phyloP scores from a whole-genome alignment of 2,888 invertebrate genomes.

The Cephalotes varians region DNA sequence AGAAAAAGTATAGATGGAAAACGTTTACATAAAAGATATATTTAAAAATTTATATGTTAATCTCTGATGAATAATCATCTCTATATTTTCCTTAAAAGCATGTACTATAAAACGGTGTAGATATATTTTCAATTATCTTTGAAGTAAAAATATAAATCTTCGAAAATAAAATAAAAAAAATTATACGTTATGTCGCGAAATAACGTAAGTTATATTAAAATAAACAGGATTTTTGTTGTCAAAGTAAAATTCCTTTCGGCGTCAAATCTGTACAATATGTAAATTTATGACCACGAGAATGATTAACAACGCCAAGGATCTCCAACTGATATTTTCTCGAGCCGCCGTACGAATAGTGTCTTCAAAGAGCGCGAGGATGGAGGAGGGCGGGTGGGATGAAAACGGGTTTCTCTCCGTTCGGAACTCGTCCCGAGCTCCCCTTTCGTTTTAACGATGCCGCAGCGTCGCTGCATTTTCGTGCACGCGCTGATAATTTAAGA shows the following conservation, averaged over 20 bases:
- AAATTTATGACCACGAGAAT: slow-evolving; percentile 18
- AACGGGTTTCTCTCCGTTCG: slow-evolving; percentile 41
- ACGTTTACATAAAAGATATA: not conserved
- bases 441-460: slow-evolving; percentile 49
- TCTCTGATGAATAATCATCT: not conserved
- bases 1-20: not conserved
- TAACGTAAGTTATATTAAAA: not conserved
- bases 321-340: slow-evolving; percentile 36
- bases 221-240: not conserved
- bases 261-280: slow-evolving; percentile 12
- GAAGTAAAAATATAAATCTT: not conserved
- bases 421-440: slow-evolving; percentile 39
- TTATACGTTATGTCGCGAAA: not conserved
- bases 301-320: not conserved
- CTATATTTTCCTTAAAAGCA: not conserved
- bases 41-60: slow-evolving; percentile 15
- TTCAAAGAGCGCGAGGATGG: slow-evolving; percentile 28
- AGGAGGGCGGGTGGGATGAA: slow-evolving; percentile 12
- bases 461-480: slow-evolving; percentile 42
- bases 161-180: not conserved
- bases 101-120: not conserved
- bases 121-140: not conserved
- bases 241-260: not conserved
- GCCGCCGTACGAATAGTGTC: slow-evolving; percentile 3
- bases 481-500: slow-evolving; percentile 48